Base-by-base conservation (phyloP, 2,888 invertebrate genomes). In the Archips xylosteana region DNA sequence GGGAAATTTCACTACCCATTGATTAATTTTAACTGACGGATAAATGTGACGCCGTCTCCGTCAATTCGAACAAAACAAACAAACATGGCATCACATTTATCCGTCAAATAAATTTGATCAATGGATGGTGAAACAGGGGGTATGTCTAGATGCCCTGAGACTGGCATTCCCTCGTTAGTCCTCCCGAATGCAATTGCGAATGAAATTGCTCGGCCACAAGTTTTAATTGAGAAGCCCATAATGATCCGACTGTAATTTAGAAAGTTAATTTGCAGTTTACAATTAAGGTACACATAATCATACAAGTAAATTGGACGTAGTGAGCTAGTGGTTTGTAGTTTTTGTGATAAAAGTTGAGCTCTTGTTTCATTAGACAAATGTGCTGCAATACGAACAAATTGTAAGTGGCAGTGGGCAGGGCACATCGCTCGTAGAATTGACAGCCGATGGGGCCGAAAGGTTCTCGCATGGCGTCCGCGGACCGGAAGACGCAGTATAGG, bases 201-300 rank as follows among this genome's bases (percentile, higher is more conserved):
- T 57, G 67, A 62, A 72, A 68, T 39, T 47, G 54, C 49, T 9
- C 60, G n/a, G 62, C 42, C 57, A 32, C 67, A 72, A 72, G 57
- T 72, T 72, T 68, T 72, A 72, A 72, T 72, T 72, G 72, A 45
- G 62, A 39, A 32, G 36, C 63, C 10, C 36, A 47, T 47, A 70
- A 70, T 47, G 57, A 71, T 65, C 59, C 47, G n/a, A 15, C 32
- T 59, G 39, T 65, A 64, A 71, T 71, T 71, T 39, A 59, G 64
- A 47, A 47, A 47, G 49, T 64, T 71, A 47, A 71, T 71, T 71
- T 71, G 47, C 59, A 59, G 57, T 57, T 32, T 32, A 32, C 57
- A 9, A 57, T 57, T 57, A 32, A 57, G 32, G 32, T 32, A 5
- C 23, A 9, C 23, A 9, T 2, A 23, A 23, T 23, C 23, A 23